phyloP scores from a whole-genome alignment of 2,113 vertebrate species.

The Pipra filicauda region DNA sequence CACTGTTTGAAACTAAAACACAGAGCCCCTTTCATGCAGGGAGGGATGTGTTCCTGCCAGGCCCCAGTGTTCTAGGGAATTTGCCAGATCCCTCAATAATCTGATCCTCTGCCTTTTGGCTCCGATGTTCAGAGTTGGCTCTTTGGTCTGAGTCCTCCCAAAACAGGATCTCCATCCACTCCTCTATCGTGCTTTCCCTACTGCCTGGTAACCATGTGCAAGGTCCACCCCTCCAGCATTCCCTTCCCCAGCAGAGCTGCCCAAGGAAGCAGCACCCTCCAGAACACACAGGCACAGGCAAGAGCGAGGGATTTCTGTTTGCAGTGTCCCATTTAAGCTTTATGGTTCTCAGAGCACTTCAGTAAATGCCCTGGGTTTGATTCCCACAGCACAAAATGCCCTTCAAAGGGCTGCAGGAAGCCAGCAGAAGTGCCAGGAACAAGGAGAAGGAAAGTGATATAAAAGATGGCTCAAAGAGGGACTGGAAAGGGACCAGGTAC shows the following conservation, averaged over 20 bases:
- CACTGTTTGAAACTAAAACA: neutral
- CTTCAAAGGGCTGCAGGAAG: neutral
- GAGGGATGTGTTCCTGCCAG: constrained; percentile 31
- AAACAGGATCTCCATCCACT: neutral
- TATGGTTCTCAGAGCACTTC: neutral
- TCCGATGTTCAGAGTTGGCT: neutral
- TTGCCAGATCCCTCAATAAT: constrained; percentile 48
- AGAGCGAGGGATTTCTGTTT: neutral
- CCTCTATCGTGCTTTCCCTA: neutral
- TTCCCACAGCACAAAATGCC: neutral
- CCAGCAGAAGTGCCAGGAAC: neutral
- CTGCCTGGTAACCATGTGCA: neutral
- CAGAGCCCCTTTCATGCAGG: constrained; percentile 25
- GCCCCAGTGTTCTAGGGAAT: constrained; percentile 42
- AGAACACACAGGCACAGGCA: neutral
- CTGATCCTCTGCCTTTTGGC: constrained; percentile 32
- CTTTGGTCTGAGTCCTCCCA: neutral
- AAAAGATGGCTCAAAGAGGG: neutral
- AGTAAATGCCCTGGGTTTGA: neutral
- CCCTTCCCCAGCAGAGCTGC: neutral
- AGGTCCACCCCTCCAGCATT: neutral
- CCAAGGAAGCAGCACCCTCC: neutral
- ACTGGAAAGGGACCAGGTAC: neutral
- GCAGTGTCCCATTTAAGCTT: neutral
- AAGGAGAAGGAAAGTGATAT: neutral